Percentiles rank a stretch among this genome's conserved stretches.
Conservation (phyloP, 2,797 vertebrate species). For the Myotis vivesi region DNA sequence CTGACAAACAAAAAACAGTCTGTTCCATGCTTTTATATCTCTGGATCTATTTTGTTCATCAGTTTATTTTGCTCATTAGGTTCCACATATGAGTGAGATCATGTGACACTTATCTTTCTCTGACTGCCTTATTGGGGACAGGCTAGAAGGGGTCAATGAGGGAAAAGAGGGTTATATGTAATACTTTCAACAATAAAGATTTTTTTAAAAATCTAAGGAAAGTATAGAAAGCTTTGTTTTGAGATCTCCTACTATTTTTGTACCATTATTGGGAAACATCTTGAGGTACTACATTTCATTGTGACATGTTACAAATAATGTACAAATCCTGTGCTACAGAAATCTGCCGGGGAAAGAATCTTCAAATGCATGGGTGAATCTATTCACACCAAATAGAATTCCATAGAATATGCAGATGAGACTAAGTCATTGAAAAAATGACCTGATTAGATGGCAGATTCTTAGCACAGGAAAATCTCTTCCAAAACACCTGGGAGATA, state of each 20-base stretch:
- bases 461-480: conserved; percentile 70
- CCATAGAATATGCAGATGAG: conserved; percentile 52
- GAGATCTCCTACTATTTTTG: not conserved
- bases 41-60: too few relatives aligned
- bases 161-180: too few relatives aligned
- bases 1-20: not conserved
- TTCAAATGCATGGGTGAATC: not conserved
- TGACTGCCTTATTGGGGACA: too few relatives aligned
- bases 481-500: conserved; percentile 49
- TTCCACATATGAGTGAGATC: too few relatives aligned
- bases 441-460: conserved; percentile 61
- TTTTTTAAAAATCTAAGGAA: not conserved
- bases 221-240: not conserved
- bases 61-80: too few relatives aligned
- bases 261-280: not conserved
- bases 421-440: conserved; percentile 65
- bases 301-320: not conserved
- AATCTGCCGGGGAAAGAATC: not conserved
- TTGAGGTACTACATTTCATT: not conserved
- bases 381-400: conserved; percentile 45
- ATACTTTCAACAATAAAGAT: too few relatives aligned
- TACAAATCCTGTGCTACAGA: not conserved
- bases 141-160: too few relatives aligned
- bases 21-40: too few relatives aligned
- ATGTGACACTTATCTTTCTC: too few relatives aligned